Evolutionary conservation across 2,797 vertebrate species (phyloP).

Genomic region (Aphelocoma californica): DNA sequence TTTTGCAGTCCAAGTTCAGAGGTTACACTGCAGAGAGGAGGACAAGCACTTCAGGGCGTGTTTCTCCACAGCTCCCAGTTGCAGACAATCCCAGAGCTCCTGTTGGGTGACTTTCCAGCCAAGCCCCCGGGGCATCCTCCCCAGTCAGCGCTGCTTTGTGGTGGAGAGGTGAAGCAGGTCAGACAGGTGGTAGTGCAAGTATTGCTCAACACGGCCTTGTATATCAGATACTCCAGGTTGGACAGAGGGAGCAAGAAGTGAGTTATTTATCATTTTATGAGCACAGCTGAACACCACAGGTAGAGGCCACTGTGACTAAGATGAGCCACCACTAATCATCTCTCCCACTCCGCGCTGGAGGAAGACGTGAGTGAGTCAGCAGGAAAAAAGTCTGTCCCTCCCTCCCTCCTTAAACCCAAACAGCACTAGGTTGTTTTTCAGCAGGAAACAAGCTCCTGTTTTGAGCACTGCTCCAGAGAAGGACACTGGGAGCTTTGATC

Average conservation of each 20-base stretch:
- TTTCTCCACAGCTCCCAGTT: not conserved
- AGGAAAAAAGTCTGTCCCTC: not conserved
- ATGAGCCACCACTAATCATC: not conserved
- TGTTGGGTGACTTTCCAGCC: fast-evolving
- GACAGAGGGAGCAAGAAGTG: not conserved
- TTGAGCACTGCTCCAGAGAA: not conserved
- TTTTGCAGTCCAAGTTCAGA: not conserved
- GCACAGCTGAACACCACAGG: not conserved
- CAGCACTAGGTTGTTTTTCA: not conserved
- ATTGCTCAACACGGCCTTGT: not conserved
- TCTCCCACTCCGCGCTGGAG: not conserved
- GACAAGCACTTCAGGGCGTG: not conserved
- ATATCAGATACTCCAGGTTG: not conserved
- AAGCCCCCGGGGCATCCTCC: not conserved
- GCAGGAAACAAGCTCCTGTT: not conserved
- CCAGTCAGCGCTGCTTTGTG: not conserved
- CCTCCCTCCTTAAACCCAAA: not conserved
- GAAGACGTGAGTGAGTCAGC: not conserved
- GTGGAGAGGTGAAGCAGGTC: not conserved
- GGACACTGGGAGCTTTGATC: not conserved
- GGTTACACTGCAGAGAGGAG: not conserved
- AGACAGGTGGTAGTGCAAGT: not conserved
- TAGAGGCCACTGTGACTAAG: not conserved
- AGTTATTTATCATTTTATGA: not conserved
- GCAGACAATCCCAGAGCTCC: not conserved